phyloP scores from a whole-genome alignment of 2,888 invertebrate genomes.

The Leptogaster cylindrica region DNA sequence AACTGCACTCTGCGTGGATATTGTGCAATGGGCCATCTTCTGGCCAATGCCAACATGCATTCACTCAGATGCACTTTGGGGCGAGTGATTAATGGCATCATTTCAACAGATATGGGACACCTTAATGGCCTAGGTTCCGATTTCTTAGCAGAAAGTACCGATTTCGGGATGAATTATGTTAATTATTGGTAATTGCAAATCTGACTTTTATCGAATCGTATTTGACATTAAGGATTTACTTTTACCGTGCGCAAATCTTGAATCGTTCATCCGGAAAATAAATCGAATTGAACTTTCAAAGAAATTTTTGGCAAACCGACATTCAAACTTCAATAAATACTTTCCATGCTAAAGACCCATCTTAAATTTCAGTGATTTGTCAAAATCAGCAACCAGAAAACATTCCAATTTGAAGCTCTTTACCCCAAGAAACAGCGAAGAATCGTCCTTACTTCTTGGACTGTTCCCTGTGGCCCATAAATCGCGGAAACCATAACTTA shows the following conservation, averaged over 20 bases:
- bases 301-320: no score
- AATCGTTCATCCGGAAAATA: no score
- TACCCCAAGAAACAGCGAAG: conserved; percentile 28
- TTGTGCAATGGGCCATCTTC: conserved; percentile 4
- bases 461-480: conserved; percentile 17
- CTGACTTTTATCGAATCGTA: no score
- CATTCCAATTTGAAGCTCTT: conserved; percentile 33
- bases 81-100: conserved; percentile 29
- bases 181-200: no score
- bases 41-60: conserved; percentile 13
- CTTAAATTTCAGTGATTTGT: conserved; percentile 11
- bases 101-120: conserved; percentile 23
- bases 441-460: conserved; percentile 14
- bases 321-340: not conserved
- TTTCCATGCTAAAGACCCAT: conserved; percentile 4
- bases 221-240: no score
- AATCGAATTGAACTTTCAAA: no score
- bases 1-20: conserved; percentile 18
- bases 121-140: conserved; percentile 26
- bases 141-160: conserved; percentile 34
- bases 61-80: conserved; percentile 20
- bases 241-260: no score
- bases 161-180: conserved; percentile 32
- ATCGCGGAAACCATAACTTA: conserved; percentile 30
- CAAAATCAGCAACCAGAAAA: conserved; percentile 25